Base-by-base conservation (phyloP, 1,140 invertebrate species). In the Augochlora pura region DNA sequence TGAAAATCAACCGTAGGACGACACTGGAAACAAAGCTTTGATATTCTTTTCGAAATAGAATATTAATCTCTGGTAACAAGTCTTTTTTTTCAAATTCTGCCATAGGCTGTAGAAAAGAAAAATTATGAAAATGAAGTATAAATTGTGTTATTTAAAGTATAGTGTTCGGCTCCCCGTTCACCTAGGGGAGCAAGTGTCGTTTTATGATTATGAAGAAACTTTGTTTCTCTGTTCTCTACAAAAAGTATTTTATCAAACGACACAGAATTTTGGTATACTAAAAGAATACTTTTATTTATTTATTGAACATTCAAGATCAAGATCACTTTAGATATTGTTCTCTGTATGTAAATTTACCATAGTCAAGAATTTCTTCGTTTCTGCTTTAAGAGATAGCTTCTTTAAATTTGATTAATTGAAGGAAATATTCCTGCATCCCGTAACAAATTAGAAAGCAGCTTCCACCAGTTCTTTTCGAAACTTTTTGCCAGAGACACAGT, bases 401-500 rank as follows among this genome's bases (percentile, higher is more conserved):
- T 52, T 6, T 21, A 7, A 18, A 1, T 18, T 52, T 6, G 49
- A 52, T 52, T 21, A 52, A 21, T n/a, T n/a, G 49, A 14, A 52
- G 7, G 2, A 52, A 52, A 52, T 46, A 2, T 7, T 42, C 9
- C 9, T 46, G 10, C 12, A 12, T 46, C 12, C 10, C 12, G 14
- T 46, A 46, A 1, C 10, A 12, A 46, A 12, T 46, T 12, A 46
- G 42, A 12, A 46, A 8, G 12, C 10, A 46, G 42, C 42, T 46
- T 10, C 39, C 6, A 46, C 14, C 14, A 46, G 42, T 66, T 49
- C 49, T 54, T 18, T 39, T 39, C 62, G 27, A 25, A 32, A 83
- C 79, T 77, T 87, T 73, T 46, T 32, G n/a, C 49, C 42, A 38
- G 38, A 65, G 38, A 65, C 74, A n/a, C n/a, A n/a, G n/a, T n/a